A percentile compares a stretch with the other conserved stretches of the same genome.
These are phyloP conservation scores for Mugil cephalus DNA, from an alignment of 2,113 vertebrate species.

Conservation along the genomic window DNA sequence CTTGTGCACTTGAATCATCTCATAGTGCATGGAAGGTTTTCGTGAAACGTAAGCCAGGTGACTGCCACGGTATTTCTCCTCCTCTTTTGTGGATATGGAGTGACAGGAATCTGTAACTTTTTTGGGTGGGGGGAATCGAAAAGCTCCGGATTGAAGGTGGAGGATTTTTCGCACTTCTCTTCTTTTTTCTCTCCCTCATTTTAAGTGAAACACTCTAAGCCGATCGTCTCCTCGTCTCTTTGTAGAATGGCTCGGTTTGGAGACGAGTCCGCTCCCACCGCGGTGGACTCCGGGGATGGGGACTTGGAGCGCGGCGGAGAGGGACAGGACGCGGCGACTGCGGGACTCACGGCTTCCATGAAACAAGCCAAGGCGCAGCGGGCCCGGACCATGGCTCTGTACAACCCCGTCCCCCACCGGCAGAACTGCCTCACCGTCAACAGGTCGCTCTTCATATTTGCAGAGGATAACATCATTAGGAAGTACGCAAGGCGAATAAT, in stretches of 20 bases:
- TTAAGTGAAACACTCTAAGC: conserved; percentile 32
- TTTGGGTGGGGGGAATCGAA: conserved; percentile 44
- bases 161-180: conserved; percentile 28
- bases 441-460: conserved; percentile 98
- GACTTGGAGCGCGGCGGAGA: conserved; percentile 89
- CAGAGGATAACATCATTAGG: conserved; percentile 96
- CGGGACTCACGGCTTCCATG: conserved; percentile 87
- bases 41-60: conserved; percentile 11
- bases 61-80: conserved; percentile 13
- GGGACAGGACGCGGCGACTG: conserved; percentile 85
- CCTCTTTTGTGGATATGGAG: conserved; percentile 61
- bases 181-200: neutral
- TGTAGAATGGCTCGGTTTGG: conserved; percentile 98
- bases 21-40: conserved; percentile 51
- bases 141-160: conserved; percentile 71
- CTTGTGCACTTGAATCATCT: conserved; percentile 1
- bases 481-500: conserved; percentile 96
- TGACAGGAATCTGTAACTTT: conserved; percentile 66
- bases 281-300: conserved; percentile 90
- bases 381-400: conserved; percentile 98
- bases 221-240: conserved; percentile 52
- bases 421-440: conserved; percentile 99
- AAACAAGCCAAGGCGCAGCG: conserved; percentile 96
- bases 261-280: conserved; percentile 89
- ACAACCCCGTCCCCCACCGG: conserved; percentile 94